Percentiles rank a stretch among this genome's conserved stretches.
phyloP scores from a whole-genome alignment of 2,888 invertebrate species.

The Cinara cedri region DNA sequence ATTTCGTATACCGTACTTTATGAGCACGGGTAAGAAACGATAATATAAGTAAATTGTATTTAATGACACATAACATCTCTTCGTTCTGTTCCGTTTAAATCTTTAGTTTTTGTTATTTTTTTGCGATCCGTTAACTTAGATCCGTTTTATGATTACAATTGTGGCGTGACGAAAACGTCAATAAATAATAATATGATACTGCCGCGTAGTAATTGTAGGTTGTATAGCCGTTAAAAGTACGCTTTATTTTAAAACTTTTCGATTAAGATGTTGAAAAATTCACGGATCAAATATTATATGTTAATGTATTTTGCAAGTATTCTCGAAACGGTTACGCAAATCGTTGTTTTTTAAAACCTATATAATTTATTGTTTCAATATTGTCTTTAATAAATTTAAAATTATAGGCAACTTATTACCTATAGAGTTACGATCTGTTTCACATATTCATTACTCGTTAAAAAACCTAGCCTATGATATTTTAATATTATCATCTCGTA shows the following conservation, averaged over 20 bases:
- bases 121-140: background rate
- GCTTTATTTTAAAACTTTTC: background rate
- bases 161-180: background rate
- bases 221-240: too few species aligned
- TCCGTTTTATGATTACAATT: background rate
- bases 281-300: background rate
- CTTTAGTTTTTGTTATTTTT: background rate
- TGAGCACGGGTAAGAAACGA: slow-evolving; percentile 83
- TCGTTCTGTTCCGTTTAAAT: background rate
- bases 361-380: background rate
- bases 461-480: too few species aligned
- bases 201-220: too few species aligned
- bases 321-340: background rate
- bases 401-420: background rate
- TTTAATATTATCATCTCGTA: background rate
- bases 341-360: background rate
- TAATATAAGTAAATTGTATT: background rate
- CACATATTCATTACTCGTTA: background rate
- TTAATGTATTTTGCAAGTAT: background rate
- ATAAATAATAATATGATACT: background rate
- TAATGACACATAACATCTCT: background rate
- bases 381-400: background rate
- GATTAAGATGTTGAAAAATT: background rate
- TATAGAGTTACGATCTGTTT: background rate
- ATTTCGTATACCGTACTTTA: slow-evolving; percentile 96